Base-by-base conservation (phyloP, 2,797 vertebrate genomes). In the Sebastes aleutianus region DNA sequence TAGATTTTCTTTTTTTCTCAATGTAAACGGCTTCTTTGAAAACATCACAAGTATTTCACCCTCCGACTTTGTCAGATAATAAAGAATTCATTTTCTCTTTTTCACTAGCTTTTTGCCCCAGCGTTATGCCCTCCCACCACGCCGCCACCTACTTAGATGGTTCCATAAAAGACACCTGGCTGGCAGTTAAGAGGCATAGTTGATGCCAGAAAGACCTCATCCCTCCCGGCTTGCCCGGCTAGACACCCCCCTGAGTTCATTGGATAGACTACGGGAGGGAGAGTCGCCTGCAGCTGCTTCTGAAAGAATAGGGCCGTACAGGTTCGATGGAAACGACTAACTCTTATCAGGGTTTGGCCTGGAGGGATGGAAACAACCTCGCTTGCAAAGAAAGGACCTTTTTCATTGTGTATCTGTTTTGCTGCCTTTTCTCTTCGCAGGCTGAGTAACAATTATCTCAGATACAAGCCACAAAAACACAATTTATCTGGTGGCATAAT, bases 341-440 rank as follows among this genome's bases (percentile, higher is more conserved):
- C 81, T 87, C 89, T 88, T 88, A 88, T 91, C 87, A 85, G 83
- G 85, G 63, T 80, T 89, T 87, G 82, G 79, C 89, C 90, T 83
- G 73, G 43, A 83, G 80, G 87, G 72, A 84, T 57, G 50, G 80
- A 83, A 90, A 84, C 83, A 85, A 86, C 90, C 81, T 87, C 76
- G 74, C 89, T 90, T 79, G 74, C 84, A 91, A 87, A 90, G 81
- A 91, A 89, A 91, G 78, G 78, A 91, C 80, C 78, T 86, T 88
- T 92, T 93, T 89, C 74, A 79, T 62, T 70, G 50, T 43, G 24
- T 75, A 80, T 80, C 8, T 86, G 26, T 74, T 69, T 24, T 75
- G 22, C 29, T 32, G 36, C 66, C 29, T 70, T 74, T 73, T 85
- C 11, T 47, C 78, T 84, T 82, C 2, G 34, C 39, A 63, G 14